phyloP scores from a whole-genome alignment of 1,140 invertebrate species.

The Agrypnia vestita region DNA sequence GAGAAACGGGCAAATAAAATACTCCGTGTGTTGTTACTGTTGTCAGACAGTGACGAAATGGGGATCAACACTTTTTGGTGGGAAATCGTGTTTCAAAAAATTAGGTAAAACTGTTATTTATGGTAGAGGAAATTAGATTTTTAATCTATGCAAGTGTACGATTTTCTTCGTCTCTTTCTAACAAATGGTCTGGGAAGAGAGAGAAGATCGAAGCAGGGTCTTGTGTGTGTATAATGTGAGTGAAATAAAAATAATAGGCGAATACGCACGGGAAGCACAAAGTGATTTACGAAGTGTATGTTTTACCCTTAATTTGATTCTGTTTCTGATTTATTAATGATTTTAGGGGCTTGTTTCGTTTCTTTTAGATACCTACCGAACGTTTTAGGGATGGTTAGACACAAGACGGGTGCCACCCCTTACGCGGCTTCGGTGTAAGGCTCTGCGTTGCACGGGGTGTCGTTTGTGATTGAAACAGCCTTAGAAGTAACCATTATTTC shows the following conservation, averaged over 20 bases:
- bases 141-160: slow-evolving; percentile 51
- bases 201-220: no score
- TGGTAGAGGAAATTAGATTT: slow-evolving; percentile 56
- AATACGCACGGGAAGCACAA: slow-evolving; percentile 18
- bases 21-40: no score
- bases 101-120: slow-evolving; percentile 57
- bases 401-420: no score
- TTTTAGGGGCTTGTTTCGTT: no score
- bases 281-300: slow-evolving; percentile 57
- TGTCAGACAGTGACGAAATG: no score
- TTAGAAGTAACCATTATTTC: no score
- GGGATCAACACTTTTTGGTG: background rate
- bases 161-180: slow-evolving; percentile 31
- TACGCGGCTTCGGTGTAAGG: background rate
- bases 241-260: background rate
- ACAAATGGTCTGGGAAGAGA: background rate
- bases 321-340: no score
- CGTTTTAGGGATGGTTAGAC: no score
- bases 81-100: slow-evolving; percentile 60
- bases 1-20: no score
- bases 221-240: slow-evolving; percentile 10
- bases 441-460: no score
- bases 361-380: no score
- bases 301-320: slow-evolving; percentile 13
- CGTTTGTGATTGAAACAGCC: no score